Base-by-base conservation (phyloP, 2,113 vertebrate species). In the Eolophus roseicapilla region DNA sequence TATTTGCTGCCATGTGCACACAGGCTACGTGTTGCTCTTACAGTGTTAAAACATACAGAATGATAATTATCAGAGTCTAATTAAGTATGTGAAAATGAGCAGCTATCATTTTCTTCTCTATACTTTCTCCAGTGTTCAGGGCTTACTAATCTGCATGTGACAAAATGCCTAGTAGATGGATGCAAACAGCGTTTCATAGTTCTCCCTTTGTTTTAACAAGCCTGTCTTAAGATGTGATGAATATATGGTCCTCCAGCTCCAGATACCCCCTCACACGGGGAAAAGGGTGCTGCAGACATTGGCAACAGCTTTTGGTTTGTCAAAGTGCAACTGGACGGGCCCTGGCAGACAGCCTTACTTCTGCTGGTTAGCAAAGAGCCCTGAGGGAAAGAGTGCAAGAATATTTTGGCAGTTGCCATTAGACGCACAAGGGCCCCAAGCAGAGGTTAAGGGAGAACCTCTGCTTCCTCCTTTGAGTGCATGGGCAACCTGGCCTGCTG, bases 121-220 rank as follows among this genome's bases (percentile, higher is more conserved):
- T 86, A 93, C 95, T 96, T 97, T 97, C 96, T 95, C 93, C 91
- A 92, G 43, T 84, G 74, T 29, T 33, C 50, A 87, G 49, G 3
- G 10, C 57, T 94, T 89, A 82, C 44, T 91, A 79, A 82, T 92
- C 75, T 82, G 31, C 65, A 47, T 57, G 59, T 31, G 46, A 17
- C 21, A 21, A 95, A 85, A 76, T 52, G 69, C 41, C 69, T 73
- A 49, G 35, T 6, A 46, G 70, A 59, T 49, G 41, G 80, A 79
- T 95, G 49, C 17, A 88, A 78, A 44, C 41, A 76, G 23, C 25
- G 46, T 82, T 91, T 79, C 7, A 5, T 24, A 31, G 57, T 16
- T 68, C 17, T 70, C 11, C 31, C 21, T 94, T 81, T 68, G 21
- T 64, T 92, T 86, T 39, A 73, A 46, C 50, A 39, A 73, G 6